Evolutionary conservation across 2,797 vertebrate species (phyloP).

Genomic region (Crypturellus tataupa): DNA sequence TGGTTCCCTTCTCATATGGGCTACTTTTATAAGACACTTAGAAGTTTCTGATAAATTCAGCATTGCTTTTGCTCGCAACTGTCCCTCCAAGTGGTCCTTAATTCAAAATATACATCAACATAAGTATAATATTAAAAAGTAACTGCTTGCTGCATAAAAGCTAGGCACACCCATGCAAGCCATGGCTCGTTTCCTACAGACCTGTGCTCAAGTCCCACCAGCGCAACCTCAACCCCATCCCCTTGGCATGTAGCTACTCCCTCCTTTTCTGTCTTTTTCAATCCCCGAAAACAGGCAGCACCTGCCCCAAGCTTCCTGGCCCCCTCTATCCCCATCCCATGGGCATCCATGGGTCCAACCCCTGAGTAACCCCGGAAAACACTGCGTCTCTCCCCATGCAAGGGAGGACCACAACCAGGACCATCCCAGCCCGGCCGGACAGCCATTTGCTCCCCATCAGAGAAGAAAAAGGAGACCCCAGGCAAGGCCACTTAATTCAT

Average conservation of each 20-base stretch:
- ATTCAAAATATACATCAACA: background rate
- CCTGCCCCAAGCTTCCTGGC: background rate
- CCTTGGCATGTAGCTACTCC: background rate
- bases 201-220: background rate
- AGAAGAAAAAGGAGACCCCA: background rate
- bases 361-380: too few species aligned
- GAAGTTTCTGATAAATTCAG: background rate
- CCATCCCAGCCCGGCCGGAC: background rate
- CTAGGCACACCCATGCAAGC: background rate
- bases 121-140: background rate
- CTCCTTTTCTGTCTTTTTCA: background rate
- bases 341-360: background rate
- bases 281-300: background rate
- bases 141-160: background rate
- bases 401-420: background rate
- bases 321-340: background rate
- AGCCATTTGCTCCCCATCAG: background rate
- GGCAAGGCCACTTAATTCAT: background rate
- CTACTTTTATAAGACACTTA: background rate
- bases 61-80: background rate
- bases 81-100: background rate
- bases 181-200: background rate
- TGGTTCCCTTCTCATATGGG: background rate
- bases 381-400: background rate
- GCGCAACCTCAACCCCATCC: background rate